Base-by-base conservation (phyloP, 1,140 invertebrate species). In the Drosophila varians region DNA sequence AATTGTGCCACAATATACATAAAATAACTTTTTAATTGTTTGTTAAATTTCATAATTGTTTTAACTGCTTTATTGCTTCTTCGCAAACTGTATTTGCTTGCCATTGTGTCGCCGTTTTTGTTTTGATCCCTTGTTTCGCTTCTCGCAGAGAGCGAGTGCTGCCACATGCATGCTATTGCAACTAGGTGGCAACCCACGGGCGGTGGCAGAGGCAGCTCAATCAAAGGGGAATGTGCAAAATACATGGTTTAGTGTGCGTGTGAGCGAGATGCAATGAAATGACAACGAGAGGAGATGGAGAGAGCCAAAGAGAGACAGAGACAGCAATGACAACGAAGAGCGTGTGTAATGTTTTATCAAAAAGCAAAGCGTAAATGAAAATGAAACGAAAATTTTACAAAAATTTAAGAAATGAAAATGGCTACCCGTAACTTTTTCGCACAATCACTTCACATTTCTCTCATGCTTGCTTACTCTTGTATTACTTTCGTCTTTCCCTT, bases 281-380 rank as follows among this genome's bases (percentile, higher is more conserved):
- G 38, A 74, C 43, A 47, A 34, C 28, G 42, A 38, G 36, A 38
- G 9, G 43, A 49, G 52, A 46, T 56, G 38, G 38, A 47, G 23
- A 31, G 31, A 28, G 14, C 6, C 4, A 9, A 36, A 46, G 62
- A 43, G 48, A 19, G 40, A 46, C 31, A 31, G 43, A 68, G 23
- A 48, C 34, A 54, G 40, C 38, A 42, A 28, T 6, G 11, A 21
- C n/a, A 25, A 28, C 28, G 31, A 49, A 23, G 38, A 73, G 34
- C 36, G 60, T 34, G 61, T 60, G 57, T 74, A 65, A 77, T 80
- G 75, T 87, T 86, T 87, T 87, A 88, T 87, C 83, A 87, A 86
- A 86, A 80, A 66, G 82, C 80, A 74, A 79, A 74, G 61, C 53
- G 72, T 54, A 74, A 70, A 86, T n/a, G 80, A 86, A 80, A 84